Evolutionary conservation across 1,140 invertebrate genomes (phyloP), one percentile per base, ranked within the genome.

Genomic region (Octopus bimaculoides): DNA sequence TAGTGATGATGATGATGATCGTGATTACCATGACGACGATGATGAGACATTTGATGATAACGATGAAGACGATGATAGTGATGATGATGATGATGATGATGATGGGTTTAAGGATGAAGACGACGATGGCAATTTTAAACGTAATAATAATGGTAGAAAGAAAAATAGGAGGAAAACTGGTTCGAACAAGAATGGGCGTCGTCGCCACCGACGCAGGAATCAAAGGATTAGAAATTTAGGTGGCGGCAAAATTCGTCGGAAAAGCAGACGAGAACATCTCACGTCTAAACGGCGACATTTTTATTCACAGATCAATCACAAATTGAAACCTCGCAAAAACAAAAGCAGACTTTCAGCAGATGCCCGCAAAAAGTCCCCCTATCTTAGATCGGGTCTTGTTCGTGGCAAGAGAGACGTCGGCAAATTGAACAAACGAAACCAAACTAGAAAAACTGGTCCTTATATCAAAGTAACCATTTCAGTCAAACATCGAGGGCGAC

Each of bases 141-240:
- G 55, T 7, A 71, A 82, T 9, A 52, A 61, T 4, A 17, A 74
- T 53, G 12, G 54, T 52, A 75, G 9, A 71, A 76, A 4, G 52
- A 52, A 41, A 7, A 66, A 66, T 71, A 17, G 61, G 75, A 61
- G 73, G 10, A 12, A 61, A 26, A 69, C 1, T 14, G n/a, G 71
- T 0, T 55, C 54, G n/a, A 10, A 77, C 54, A n/a, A 74, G 54
- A 14, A 10, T 14, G 5, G 74, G 54, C 9, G 17, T 66, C 20
- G 14, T 77, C 17, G 55, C 52, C 14, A 14, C 41, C 17, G 71
- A 17, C 75, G 54, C 74, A 81, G 7, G 69, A 55, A n/a, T 52
- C 26, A 41, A 83, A 82, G 71, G 80, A 84, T 78, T 83, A 83
- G 77, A 83, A 81, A 81, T 61, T 79, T 53, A 81, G 81, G 78